Evolutionary conservation across 2,888 invertebrate species (phyloP), one percentile per base, ranked within the genome.

Genomic region (Rhyacophila evoluta): DNA sequence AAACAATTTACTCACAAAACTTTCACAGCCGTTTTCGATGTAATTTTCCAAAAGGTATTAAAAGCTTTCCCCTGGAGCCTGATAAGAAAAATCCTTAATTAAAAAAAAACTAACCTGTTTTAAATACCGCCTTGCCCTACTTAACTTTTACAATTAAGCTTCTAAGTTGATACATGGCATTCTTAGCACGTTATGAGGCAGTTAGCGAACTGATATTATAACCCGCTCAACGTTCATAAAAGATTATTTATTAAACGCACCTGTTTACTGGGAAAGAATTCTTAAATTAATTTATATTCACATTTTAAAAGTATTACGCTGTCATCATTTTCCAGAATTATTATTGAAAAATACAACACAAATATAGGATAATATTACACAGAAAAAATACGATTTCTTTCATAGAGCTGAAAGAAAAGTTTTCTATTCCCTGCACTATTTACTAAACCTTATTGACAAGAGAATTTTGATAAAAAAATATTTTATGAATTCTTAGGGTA

Each of bases 121-220:
- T 71, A 74, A 78, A 74, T 71, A 71, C 74, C 78, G 36, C 27
- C 55, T 71, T 72, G 74, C 38, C 77, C 76, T 72, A 72, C 81
- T 81, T 79, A 81, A 81, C 75, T 81, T 81, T 81, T 77, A 81
- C 79, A 81, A 81, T 81, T 81, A 81, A 81, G 77, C 79, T 75
- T 25, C 79, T 55, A 36, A 74, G 70, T 77, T 81, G 77, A 81
- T 81, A 41, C 74, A 77, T 74, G 79, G 67, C 75, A 75, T 74
- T 77, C 37, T 79, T 79, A 75, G 77, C 79, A 72, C 79, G 77
- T 79, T 77, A 77, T 38, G 72, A 55, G 78, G 78, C 77, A 78
- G 55, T 55, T 55, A 55, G 55, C 19, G 8, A 55, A 55, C 55
- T 55, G 55, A 55, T 77, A 77, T 77, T 77, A 77, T 77, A 68